These are phyloP conservation scores for Hyles euphorbiae DNA, from an alignment of 1,140 invertebrate genomes.

Conservation along the genomic window DNA sequence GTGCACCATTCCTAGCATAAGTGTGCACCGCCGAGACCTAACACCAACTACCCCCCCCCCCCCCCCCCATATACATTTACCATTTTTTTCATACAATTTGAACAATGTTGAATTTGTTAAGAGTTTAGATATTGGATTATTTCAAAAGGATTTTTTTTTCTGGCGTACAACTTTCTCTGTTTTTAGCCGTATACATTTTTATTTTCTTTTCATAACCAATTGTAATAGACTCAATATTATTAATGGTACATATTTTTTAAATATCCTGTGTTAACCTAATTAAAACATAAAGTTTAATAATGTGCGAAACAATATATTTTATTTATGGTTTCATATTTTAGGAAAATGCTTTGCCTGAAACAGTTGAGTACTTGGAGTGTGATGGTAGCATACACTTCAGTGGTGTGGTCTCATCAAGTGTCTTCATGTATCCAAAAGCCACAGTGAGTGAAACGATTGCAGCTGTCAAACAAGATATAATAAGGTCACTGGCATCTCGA, in stretches of 20 bases:
- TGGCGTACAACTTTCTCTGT: too few species aligned
- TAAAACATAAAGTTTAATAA: too few species aligned
- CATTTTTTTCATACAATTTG: too few species aligned
- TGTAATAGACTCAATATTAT: too few species aligned
- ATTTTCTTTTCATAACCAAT: too few species aligned
- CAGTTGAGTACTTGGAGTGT: slow-evolving; percentile 71
- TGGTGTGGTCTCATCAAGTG: slow-evolving; percentile 82
- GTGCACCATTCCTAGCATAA: neutral
- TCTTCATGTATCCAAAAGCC: slow-evolving; percentile 83
- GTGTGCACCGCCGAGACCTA: slow-evolving; percentile 1
- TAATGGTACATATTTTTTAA: too few species aligned
- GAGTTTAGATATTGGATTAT: too few species aligned
- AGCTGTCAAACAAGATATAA: slow-evolving; percentile 85
- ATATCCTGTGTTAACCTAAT: too few species aligned
- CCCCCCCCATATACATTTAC: too few species aligned
- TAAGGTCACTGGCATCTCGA: slow-evolving; percentile 84
- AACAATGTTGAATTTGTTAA: too few species aligned
- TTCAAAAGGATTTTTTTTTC: too few species aligned
- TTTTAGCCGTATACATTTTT: too few species aligned
- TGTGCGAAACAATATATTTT: neutral
- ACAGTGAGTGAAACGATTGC: slow-evolving; percentile 80
- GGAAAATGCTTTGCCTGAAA: slow-evolving; percentile 68
- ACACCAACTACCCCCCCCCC: slow-evolving; percentile 2
- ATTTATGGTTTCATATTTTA: slow-evolving; percentile 29
- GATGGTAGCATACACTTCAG: slow-evolving; percentile 66